Conservation (phyloP, 2,888 invertebrate genomes). For the Teleiodes luculella region DNA sequence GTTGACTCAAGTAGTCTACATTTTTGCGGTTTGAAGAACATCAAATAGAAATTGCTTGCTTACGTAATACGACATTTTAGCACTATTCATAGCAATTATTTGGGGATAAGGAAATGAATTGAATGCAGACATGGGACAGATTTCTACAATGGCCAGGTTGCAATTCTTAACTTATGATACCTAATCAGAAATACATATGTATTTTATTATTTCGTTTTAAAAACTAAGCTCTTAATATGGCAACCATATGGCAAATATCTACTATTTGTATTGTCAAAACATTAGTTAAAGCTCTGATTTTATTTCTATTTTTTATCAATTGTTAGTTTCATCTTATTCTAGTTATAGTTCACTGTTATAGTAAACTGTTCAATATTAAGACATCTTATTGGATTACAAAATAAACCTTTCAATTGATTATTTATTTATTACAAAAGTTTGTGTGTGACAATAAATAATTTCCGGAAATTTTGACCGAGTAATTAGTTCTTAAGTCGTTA, state of each 20-base stretch:
- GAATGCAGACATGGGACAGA: no score
- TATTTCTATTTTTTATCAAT: slow-evolving; percentile 34
- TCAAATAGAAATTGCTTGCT: no score
- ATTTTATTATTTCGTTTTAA: slow-evolving; percentile 14
- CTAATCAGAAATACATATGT: background rate
- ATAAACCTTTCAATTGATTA: background rate
- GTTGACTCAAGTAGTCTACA: no score
- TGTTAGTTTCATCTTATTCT: slow-evolving; percentile 40
- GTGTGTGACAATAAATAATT: slow-evolving; percentile 19
- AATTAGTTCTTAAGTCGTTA: slow-evolving; percentile 43
- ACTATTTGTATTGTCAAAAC: slow-evolving; percentile 44
- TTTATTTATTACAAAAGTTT: background rate
- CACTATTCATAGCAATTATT: no score
- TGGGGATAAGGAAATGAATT: no score
- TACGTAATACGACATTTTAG: no score
- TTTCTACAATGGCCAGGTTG: no score
- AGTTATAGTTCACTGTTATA: slow-evolving; percentile 24
- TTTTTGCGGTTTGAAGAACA: no score
- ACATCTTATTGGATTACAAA: background rate
- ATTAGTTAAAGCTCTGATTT: slow-evolving; percentile 64
- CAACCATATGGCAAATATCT: slow-evolving; percentile 38
- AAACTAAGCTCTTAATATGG: slow-evolving; percentile 49
- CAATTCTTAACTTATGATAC: background rate
- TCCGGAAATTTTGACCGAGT: slow-evolving; percentile 32
- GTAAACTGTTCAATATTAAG: slow-evolving; percentile 16